Evolutionary conservation across 1,140 invertebrate species (phyloP).

Genomic region (Tribolium madens): DNA sequence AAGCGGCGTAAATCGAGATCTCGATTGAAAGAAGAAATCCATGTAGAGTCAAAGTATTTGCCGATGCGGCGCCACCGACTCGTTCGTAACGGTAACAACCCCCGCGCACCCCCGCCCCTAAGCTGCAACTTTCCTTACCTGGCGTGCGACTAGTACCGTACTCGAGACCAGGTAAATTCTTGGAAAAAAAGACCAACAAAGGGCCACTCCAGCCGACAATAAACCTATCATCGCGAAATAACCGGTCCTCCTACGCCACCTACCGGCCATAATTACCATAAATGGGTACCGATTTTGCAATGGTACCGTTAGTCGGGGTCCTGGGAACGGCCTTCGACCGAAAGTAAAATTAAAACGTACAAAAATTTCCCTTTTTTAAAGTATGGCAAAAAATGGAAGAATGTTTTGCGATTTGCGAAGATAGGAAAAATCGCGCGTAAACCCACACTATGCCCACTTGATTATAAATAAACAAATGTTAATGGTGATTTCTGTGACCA

Average conservation of each 20-base stretch:
- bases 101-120: constrained; percentile 19
- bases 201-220: background rate
- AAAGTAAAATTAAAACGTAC: constrained; percentile 28
- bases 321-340: constrained; percentile 22
- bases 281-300: constrained; percentile 15
- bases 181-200: background rate
- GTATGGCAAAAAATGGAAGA: no score
- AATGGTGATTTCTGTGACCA: constrained; percentile 30
- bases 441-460: background rate
- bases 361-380: no score
- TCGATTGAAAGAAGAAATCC: constrained; percentile 6
- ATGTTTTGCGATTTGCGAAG: background rate
- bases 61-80: constrained; percentile 42
- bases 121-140: constrained; percentile 28
- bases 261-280: constrained; percentile 13
- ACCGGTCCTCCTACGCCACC: background rate
- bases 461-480: constrained; percentile 31
- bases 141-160: constrained; percentile 40
- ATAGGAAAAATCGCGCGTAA: background rate
- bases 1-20: background rate
- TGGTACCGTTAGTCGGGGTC: constrained; percentile 5
- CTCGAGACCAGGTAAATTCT: constrained; percentile 41
- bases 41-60: constrained; percentile 27
- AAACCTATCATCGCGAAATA: background rate
- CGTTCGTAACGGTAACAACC: constrained; percentile 39